These are phyloP conservation scores for Tetragnatha montana DNA, from an alignment of 2,888 invertebrate species.

Conservation along the genomic window DNA sequence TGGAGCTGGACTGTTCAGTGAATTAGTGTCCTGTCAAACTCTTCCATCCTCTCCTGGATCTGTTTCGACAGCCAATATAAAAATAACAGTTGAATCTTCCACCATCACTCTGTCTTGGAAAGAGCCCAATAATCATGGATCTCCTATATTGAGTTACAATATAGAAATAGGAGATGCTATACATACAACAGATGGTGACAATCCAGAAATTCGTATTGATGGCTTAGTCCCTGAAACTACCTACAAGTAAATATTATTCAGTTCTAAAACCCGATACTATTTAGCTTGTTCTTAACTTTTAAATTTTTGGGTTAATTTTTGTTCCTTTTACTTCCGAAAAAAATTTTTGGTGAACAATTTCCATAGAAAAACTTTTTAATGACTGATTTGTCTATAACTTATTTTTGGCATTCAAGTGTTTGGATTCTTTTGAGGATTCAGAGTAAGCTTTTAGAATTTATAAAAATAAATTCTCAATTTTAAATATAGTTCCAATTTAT, in stretches of 20 bases:
- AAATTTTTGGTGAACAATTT: no score
- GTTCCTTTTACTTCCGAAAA: no score
- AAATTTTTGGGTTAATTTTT: no score
- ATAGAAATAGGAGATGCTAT: constrained; percentile 74
- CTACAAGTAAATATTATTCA: constrained; percentile 79
- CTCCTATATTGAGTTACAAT: constrained; percentile 85
- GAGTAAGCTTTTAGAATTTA: no score
- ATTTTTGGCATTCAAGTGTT: no score
- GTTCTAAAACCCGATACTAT: no score
- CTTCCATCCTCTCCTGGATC: constrained; percentile 88
- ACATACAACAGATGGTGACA: constrained; percentile 78
- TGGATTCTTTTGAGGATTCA: no score
- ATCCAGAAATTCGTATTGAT: constrained; percentile 82
- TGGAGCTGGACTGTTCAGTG: constrained; percentile 86
- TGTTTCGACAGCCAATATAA: constrained; percentile 78
- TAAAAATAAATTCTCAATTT: no score
- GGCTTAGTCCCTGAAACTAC: constrained; percentile 86
- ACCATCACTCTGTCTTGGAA: constrained; percentile 86
- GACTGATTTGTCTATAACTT: no score
- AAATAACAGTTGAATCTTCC: constrained; percentile 78
- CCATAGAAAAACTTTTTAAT: no score
- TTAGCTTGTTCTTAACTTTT: no score
- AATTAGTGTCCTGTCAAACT: constrained; percentile 82
- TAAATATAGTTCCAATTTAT: no score
- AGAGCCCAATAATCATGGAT: constrained; percentile 85